Evolutionary conservation across 2,797 vertebrate species (phyloP).

Genomic region (Paratrypauchen microcephalus): DNA sequence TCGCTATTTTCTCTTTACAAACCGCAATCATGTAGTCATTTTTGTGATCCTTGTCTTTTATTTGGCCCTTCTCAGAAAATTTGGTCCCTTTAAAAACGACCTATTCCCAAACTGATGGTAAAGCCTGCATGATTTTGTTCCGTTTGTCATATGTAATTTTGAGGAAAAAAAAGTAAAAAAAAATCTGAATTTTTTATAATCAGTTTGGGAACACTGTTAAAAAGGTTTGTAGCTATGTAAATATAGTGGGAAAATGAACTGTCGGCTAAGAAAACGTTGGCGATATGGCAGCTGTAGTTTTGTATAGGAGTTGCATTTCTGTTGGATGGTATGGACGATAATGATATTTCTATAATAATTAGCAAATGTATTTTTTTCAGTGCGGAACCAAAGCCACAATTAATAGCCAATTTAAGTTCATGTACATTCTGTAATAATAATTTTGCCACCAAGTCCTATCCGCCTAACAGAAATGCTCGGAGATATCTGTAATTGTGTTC

Average conservation of each 20-base stretch:
- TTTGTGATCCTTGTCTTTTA: slow-evolving; percentile 66
- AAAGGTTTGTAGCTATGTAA: slow-evolving; percentile 79
- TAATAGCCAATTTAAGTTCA: slow-evolving; percentile 35
- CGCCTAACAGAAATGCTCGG: slow-evolving; percentile 63
- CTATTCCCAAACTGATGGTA: slow-evolving; percentile 74
- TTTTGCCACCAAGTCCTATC: slow-evolving; percentile 42
- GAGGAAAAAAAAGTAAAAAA: slow-evolving; percentile 44
- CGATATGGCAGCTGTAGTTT: slow-evolving; percentile 86
- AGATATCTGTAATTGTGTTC: slow-evolving; percentile 62
- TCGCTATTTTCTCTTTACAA: slow-evolving; percentile 73
- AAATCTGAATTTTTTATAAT: slow-evolving; percentile 58
- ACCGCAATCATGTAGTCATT: slow-evolving; percentile 73
- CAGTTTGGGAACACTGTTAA: slow-evolving; percentile 75
- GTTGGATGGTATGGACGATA: slow-evolving; percentile 61
- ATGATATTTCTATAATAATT: slow-evolving; percentile 31
- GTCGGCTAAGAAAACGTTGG: slow-evolving; percentile 81
- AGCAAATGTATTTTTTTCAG: slow-evolving; percentile 50
- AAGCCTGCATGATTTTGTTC: slow-evolving; percentile 78
- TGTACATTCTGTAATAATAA: slow-evolving; percentile 31
- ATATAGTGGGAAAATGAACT: slow-evolving; percentile 74
- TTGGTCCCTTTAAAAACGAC: slow-evolving; percentile 73
- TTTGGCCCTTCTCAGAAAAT: slow-evolving; percentile 37
- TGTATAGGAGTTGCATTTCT: slow-evolving; percentile 72
- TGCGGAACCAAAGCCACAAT: slow-evolving; percentile 69
- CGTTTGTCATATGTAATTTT: slow-evolving; percentile 66